Base-by-base conservation (phyloP, 2,113 vertebrate species). In the Glaucidium brasilianum region DNA sequence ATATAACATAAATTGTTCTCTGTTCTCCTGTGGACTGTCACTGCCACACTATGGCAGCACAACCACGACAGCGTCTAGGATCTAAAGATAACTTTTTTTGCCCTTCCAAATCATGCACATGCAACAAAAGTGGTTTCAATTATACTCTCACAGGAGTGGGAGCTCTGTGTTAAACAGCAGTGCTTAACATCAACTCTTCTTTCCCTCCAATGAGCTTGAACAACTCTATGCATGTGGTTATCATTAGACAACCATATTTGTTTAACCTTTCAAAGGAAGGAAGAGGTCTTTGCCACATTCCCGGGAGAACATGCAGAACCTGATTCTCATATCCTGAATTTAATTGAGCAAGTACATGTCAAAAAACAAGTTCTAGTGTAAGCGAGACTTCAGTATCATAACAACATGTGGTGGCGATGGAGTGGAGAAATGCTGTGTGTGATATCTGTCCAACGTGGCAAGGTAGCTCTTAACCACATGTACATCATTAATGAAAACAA, bases 231-330 rank as follows among this genome's bases (percentile, higher is more conserved):
- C 94, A 89, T 87, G 80, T 85, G 91, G 95, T 92, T 96, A 86
- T 52, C 88, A 15, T 81, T 37, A 94, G 15, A 29, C 82, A 71
- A 50, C 76, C 47, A 1, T 87, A 93, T 96, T 96, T 96, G 80
- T 97, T 93, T 95, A 95, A 96, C 88, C 92, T 98, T 94, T 55
- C 58, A 87, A 39, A 86, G 90, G 92, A 97, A 96, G 96, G 97
- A 97, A 97, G 76, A 94, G 64, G 89, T 90, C 92, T 94, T 35
- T 96, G 96, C 85, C 91, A 91, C 26, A 0, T 32, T 63, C 72
- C 71, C 3, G 5, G 77, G 64, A 94, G 75, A 77, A 93, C 69
- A 92, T 9, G 1, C 78, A 95, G 76, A 97, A 91, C 91, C 90
- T 60, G 66, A 93, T 79, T 89, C 92, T 85, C 80, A 82, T 27